Evolutionary conservation across 2,888 invertebrate species (phyloP).

Genomic region (Pseudococcus longispinus): DNA sequence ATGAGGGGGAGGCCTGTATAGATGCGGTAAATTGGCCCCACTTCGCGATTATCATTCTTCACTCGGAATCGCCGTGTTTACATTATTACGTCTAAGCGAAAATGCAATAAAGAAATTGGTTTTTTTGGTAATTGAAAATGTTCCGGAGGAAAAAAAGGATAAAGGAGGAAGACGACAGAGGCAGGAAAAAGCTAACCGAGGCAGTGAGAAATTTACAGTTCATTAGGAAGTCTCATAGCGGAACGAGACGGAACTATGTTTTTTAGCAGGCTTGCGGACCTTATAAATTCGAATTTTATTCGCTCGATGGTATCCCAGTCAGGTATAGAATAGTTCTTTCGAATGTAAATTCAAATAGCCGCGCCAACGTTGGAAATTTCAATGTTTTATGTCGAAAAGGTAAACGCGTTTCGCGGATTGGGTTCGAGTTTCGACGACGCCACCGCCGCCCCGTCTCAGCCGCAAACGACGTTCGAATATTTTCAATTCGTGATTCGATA

Average conservation of each 20-base stretch:
- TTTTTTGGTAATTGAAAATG: slow-evolving; percentile 10
- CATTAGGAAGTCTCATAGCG: slow-evolving; percentile 29
- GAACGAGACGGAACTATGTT: slow-evolving; percentile 10
- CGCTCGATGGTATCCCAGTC: slow-evolving; percentile 25
- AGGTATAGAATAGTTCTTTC: slow-evolving; percentile 34
- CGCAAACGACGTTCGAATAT: slow-evolving; percentile 17
- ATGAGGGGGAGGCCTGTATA: not conserved
- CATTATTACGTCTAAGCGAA: slow-evolving; percentile 12
- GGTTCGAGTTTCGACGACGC: not conserved
- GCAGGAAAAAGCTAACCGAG: not conserved
- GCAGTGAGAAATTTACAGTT: slow-evolving; percentile 25
- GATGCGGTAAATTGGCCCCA: not conserved
- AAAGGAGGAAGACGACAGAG: not conserved
- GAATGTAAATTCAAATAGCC: slow-evolving; percentile 29
- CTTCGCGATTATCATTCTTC: slow-evolving; percentile 17
- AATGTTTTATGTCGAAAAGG: not conserved
- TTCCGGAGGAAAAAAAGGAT: not conserved
- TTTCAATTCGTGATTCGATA: slow-evolving; percentile 34
- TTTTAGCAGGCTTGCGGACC: not conserved
- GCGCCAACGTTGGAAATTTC: not conserved
- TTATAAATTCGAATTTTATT: slow-evolving; percentile 33
- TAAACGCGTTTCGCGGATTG: not conserved
- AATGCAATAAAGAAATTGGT: slow-evolving; percentile 22
- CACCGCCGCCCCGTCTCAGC: not conserved
- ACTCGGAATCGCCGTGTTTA: not conserved